A percentile compares a stretch with the other conserved stretches of the same genome.
Conservation (phyloP, 2,797 vertebrate species). For the Linurgus olivaceus region DNA sequence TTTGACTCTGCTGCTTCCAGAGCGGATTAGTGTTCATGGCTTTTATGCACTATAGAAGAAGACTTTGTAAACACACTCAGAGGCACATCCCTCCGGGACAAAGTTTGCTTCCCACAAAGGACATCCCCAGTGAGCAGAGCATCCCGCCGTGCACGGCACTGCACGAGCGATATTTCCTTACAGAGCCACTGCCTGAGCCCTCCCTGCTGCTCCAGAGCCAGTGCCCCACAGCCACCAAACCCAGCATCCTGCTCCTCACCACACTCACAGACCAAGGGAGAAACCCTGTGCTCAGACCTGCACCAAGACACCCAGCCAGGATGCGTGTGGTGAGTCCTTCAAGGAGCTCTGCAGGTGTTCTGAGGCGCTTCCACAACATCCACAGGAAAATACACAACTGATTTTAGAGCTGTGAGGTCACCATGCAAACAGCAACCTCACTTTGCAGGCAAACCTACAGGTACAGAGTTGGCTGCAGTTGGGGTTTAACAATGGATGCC, state of each 20-base stretch:
- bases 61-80: neutral
- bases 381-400: neutral
- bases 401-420: neutral
- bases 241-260: neutral
- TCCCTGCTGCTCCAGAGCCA: neutral
- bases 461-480: neutral
- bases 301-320: fast-evolving
- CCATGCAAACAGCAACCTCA: neutral
- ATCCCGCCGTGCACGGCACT: fast-evolving
- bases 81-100: neutral
- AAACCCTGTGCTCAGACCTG: neutral
- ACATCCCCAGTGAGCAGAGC: neutral
- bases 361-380: fast-evolving
- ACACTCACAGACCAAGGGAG: neutral
- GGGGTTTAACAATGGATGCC: neutral
- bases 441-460: neutral
- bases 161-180: fast-evolving
- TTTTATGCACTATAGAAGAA: neutral
- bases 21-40: neutral
- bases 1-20: neutral
- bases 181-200: neutral
- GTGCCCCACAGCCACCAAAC: neutral
- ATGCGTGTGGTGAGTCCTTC: fast-evolving
- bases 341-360: neutral
- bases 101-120: neutral